phyloP scores from a whole-genome alignment of 2,888 invertebrate species.

The Meteorus cinctellus region DNA sequence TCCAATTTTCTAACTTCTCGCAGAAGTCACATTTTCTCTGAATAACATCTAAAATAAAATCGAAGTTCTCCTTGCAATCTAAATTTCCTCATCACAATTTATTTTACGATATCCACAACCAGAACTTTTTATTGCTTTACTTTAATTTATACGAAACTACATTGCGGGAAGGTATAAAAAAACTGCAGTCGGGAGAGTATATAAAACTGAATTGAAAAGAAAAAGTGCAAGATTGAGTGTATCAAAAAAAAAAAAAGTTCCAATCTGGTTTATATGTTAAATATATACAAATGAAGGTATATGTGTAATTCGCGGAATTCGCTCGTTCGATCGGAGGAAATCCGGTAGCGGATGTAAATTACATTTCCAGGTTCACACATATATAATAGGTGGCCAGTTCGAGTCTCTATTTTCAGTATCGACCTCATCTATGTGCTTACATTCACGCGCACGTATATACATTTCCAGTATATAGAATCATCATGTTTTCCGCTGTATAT shows the following conservation, averaged over 20 bases:
- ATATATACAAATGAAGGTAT: background rate
- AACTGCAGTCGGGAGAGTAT: background rate
- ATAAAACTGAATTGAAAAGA: background rate
- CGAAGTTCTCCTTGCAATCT: no score
- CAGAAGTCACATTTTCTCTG: no score
- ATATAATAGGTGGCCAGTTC: background rate
- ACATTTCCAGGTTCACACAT: conserved; percentile 31
- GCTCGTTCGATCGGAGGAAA: conserved; percentile 39
- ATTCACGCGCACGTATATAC: background rate
- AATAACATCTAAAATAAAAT: no score
- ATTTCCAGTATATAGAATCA: background rate
- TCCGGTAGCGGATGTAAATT: conserved; percentile 40
- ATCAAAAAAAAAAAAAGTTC: background rate
- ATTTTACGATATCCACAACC: no score
- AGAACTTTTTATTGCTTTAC: no score
- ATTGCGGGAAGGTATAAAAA: no score
- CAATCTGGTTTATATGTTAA: background rate
- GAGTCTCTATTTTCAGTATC: background rate
- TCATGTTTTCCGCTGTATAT: background rate
- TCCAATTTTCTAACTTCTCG: no score
- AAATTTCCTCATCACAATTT: no score
- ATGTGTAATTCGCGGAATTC: conserved; percentile 13
- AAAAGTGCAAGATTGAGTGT: background rate
- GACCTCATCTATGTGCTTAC: background rate
- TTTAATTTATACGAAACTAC: no score